phyloP scores from a whole-genome alignment of 2,113 vertebrate species.

The Lophotis ruficrista region DNA sequence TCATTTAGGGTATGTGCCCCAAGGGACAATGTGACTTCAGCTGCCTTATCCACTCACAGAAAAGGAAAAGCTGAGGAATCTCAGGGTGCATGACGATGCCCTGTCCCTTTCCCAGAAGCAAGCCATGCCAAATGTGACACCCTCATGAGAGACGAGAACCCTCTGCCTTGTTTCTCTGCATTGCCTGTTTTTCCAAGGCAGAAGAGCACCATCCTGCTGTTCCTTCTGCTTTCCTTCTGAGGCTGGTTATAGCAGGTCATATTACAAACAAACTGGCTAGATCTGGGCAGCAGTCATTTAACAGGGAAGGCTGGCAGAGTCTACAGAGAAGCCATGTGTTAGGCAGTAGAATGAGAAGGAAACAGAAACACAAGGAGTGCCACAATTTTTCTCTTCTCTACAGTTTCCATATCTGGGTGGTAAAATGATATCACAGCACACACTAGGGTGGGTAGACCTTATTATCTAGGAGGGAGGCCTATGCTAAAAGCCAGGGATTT shows the following conservation, averaged over 20 bases:
- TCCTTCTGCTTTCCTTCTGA: not conserved
- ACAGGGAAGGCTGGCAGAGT: not conserved
- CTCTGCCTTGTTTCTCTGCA: not conserved
- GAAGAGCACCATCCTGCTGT: not conserved
- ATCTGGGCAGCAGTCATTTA: not conserved
- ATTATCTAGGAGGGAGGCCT: not conserved
- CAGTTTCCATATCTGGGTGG: not conserved
- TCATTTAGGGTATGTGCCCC: not conserved
- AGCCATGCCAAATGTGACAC: not conserved
- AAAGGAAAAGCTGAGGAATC: not conserved
- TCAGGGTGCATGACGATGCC: not conserved
- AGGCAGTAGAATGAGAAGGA: not conserved
- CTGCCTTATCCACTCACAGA: not conserved
- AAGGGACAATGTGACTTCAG: not conserved
- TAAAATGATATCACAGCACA: not conserved
- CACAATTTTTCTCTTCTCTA: not conserved
- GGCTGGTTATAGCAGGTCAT: not conserved
- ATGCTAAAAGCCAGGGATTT: not conserved
- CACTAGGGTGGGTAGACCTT: not conserved
- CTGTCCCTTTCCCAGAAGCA: not conserved
- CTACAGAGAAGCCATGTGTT: not conserved
- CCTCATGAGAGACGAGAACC: not conserved
- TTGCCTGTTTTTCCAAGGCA: not conserved
- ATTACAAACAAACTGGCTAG: not conserved
- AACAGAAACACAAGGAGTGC: fast-evolving